Base-by-base conservation (phyloP, 2,888 invertebrate genomes). In the Hoplodrina ambigua region DNA sequence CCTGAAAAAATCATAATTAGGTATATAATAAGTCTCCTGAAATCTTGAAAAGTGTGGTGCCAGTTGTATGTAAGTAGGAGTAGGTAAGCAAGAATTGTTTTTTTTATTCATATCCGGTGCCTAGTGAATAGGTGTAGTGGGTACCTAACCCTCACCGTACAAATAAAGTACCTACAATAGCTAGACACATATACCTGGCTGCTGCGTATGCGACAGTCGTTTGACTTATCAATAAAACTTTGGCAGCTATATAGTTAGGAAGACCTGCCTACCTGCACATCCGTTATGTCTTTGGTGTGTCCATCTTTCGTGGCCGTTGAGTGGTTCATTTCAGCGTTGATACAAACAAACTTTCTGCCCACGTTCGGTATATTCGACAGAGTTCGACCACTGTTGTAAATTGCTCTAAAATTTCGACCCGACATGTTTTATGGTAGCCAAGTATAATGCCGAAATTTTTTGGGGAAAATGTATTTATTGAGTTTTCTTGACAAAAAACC, bases 241-340 rank as follows among this genome's bases (percentile, higher is more conserved):
- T 11, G 15, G 19, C 10, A 37, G 37, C 10, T 37, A 11, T 4
- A 33, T 33, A 7, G 41, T 41, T 41, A 41, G 11, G 41, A 4
- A 13, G 41, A 41, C 41, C 4, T 33, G 44, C 5, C 7, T 52
- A 78, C 78, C 75, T 78, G 78, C 10, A 66, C 63, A 37, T 67
- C 67, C 17, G 64, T 19, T 44, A 72, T 68, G 17, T 62, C 61
- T 25, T 54, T 64, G 10, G 25, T 25, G 2, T 25, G 25, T n/a
- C n/a, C n/a, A n/a, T n/a, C n/a, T n/a, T n/a, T n/a, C n/a, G 64
- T 59, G 5, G 37, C 57, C 17, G 56, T 63, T 20, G 49, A 64
- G 46, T 67, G 37, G 37, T 81, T 77, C 72, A 78, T 78, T 54
- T 98, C 61, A 33, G 63, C 57, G 53, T 65, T 72, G 17, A 66